phyloP scores from a whole-genome alignment of 2,113 vertebrate genomes.

The cattle (Bos taurus) region DNA sequence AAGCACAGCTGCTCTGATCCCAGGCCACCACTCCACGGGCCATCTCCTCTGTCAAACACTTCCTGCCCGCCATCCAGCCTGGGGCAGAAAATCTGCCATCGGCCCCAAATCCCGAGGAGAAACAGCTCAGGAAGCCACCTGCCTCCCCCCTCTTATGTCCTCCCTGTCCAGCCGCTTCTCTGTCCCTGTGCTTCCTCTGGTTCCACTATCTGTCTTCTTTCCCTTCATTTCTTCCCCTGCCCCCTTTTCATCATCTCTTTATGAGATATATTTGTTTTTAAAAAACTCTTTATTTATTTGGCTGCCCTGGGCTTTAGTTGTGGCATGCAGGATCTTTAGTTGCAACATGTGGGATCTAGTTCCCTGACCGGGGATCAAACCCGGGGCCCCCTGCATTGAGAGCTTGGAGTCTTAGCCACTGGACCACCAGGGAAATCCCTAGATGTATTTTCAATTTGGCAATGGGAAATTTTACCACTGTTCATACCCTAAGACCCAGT shows the following conservation, averaged over 20 bases:
- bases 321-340: background rate
- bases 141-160: background rate
- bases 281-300: background rate
- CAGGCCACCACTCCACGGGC: background rate
- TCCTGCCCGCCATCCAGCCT: background rate
- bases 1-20: background rate
- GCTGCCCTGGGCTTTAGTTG: background rate
- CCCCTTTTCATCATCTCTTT: background rate
- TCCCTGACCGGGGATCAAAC: background rate
- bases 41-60: conserved; percentile 37
- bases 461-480: background rate
- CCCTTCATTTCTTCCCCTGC: background rate
- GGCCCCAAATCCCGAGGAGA: background rate
- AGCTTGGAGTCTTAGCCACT: background rate
- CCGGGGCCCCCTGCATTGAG: background rate
- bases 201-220: background rate
- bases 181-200: background rate
- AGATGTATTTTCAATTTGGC: background rate
- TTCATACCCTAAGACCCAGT: background rate
- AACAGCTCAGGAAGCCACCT: background rate
- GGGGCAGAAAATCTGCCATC: background rate
- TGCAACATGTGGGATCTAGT: background rate
- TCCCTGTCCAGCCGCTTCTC: background rate
- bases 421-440: background rate
- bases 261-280: background rate